These are phyloP conservation scores for Aphelinus atriplicis DNA, from an alignment of 1,140 invertebrate species.

Conservation along the genomic window DNA sequence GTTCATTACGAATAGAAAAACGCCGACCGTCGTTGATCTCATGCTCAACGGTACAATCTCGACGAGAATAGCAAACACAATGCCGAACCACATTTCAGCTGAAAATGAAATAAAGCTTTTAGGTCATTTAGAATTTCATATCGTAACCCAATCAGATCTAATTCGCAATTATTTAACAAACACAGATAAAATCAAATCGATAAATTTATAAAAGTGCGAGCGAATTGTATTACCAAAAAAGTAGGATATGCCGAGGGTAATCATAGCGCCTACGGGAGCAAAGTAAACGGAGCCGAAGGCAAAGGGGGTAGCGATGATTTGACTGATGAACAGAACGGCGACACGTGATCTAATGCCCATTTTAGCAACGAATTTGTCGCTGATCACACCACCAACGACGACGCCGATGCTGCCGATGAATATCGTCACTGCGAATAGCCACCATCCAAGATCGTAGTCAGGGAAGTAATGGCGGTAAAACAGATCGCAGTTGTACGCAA, in stretches of 20 bases:
- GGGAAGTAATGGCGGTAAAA: slow-evolving; percentile 90
- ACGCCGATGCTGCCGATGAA: slow-evolving; percentile 88
- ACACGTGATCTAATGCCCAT: slow-evolving; percentile 88
- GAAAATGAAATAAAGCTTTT: slow-evolving; percentile 47
- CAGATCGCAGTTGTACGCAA: slow-evolving; percentile 89
- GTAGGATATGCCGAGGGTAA: slow-evolving; percentile 84
- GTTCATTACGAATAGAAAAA: slow-evolving; percentile 92
- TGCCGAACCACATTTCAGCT: slow-evolving; percentile 95
- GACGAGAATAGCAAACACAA: slow-evolving; percentile 87
- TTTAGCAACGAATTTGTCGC: slow-evolving; percentile 88
- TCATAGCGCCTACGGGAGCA: slow-evolving; percentile 84
- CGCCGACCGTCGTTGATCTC: slow-evolving; percentile 83
- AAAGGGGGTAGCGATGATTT: slow-evolving; percentile 87
- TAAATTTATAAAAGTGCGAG: not conserved
- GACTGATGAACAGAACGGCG: slow-evolving; percentile 83
- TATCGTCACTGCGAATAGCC: slow-evolving; percentile 87
- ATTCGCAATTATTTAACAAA: no score
- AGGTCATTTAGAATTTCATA: not conserved
- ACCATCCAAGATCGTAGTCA: slow-evolving; percentile 86
- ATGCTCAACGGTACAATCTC: slow-evolving; percentile 85
- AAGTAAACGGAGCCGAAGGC: slow-evolving; percentile 90
- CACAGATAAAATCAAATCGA: no score
- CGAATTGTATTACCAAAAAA: slow-evolving; percentile 76
- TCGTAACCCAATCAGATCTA: no score
- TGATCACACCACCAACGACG: slow-evolving; percentile 86